phyloP scores from a whole-genome alignment of 2,113 vertebrate species.

The Rhinogobius similis region DNA sequence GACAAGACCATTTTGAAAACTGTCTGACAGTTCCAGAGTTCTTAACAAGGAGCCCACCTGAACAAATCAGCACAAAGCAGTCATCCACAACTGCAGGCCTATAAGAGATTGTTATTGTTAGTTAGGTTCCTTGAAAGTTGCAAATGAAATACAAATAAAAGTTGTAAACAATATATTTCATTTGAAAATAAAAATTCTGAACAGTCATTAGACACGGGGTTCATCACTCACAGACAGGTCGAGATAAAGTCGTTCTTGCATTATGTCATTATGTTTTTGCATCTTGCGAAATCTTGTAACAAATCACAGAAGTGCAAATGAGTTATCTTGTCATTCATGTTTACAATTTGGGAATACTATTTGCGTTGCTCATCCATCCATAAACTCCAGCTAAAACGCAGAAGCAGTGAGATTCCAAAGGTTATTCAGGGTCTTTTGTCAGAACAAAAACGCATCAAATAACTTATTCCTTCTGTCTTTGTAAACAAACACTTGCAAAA shows the following conservation, averaged over 20 bases:
- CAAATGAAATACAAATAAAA: no score
- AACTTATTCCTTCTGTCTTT: slow-evolving; percentile 5
- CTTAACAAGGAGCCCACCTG: not conserved
- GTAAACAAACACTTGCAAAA: slow-evolving; percentile 11
- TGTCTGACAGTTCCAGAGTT: not conserved
- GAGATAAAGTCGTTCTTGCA: no score
- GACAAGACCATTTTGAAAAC: no score
- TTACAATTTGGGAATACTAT: not conserved
- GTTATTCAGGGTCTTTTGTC: slow-evolving; percentile 10
- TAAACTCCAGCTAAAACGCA: not conserved
- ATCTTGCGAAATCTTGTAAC: no score
- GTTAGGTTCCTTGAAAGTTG: no score
- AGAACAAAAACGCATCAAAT: slow-evolving; percentile 7
- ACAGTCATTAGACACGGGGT: no score
- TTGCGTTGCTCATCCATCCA: not conserved
- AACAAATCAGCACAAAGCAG: not conserved
- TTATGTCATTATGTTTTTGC: no score
- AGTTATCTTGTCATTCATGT: not conserved
- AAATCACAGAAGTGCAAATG: no score
- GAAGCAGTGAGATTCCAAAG: not conserved
- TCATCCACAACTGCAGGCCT: not conserved
- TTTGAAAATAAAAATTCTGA: no score
- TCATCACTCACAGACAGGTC: no score
- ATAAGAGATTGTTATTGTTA: no score
- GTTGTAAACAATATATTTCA: no score